Conservation (phyloP, 2,888 invertebrate genomes). For the Iselma pallidipennis region DNA sequence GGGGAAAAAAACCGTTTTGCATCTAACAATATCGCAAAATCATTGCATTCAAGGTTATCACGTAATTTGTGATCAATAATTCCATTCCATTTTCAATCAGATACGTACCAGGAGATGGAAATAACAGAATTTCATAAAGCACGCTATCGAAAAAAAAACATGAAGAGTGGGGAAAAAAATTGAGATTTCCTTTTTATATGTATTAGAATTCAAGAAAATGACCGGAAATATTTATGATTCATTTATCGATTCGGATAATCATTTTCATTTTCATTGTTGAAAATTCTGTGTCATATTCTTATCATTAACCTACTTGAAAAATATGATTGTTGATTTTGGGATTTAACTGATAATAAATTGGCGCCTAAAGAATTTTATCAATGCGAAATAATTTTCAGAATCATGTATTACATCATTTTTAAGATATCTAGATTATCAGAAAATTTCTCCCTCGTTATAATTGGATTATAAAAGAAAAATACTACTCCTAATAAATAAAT, state of each 20-base stretch:
- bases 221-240: not conserved
- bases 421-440: conserved; percentile 6
- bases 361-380: not conserved
- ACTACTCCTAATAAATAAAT: not conserved
- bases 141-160: too few relatives aligned
- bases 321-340: not conserved
- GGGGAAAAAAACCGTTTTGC: too few relatives aligned
- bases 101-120: not conserved
- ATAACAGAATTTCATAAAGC: not conserved
- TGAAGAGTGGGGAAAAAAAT: too few relatives aligned
- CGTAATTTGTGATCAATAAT: not conserved
- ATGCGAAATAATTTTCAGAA: not conserved
- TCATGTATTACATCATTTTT: not conserved
- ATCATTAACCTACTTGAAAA: not conserved
- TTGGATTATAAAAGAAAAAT: not conserved
- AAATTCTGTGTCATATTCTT: not conserved
- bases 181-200: too few relatives aligned
- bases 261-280: not conserved
- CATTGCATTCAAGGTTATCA: not conserved
- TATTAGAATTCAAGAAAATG: too few relatives aligned
- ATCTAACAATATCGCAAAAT: not conserved
- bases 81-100: not conserved
- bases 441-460: conserved; percentile 4
- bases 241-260: not conserved
- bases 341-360: not conserved